phyloP scores from a whole-genome alignment of 2,888 invertebrate species.

The Chesias legatella region DNA sequence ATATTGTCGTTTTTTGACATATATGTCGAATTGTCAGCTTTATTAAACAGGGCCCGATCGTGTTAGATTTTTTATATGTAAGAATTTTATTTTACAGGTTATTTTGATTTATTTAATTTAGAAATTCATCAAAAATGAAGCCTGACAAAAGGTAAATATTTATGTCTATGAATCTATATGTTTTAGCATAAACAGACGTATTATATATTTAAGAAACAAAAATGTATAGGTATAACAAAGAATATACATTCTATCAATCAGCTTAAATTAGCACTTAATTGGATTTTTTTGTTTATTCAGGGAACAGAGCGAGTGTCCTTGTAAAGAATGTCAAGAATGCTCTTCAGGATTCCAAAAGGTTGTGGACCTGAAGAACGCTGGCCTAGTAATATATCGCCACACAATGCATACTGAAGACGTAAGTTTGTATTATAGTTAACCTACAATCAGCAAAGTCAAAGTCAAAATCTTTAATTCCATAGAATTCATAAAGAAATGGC shows the following conservation, averaged over 20 bases:
- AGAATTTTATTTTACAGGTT: constrained; percentile 10
- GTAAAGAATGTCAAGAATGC: constrained; percentile 28
- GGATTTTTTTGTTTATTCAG: constrained; percentile 9
- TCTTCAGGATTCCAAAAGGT: constrained; percentile 39
- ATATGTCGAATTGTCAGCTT: too few species aligned
- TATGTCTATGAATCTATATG: too few species aligned
- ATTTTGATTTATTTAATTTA: constrained; percentile 1
- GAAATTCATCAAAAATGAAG: constrained; percentile 5
- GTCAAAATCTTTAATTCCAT: too few species aligned
- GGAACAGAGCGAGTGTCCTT: constrained; percentile 16
- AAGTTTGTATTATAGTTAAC: constrained; percentile 14
- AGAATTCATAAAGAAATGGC: too few species aligned
- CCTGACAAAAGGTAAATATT: constrained; percentile 6
- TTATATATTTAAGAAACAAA: too few species aligned
- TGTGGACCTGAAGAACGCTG: constrained; percentile 37
- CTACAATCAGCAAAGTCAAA: constrained; percentile 7
- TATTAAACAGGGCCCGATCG: too few species aligned
- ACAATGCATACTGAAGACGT: constrained; percentile 27
- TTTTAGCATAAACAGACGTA: too few species aligned
- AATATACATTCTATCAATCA: too few species aligned
- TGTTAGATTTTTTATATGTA: constrained; percentile 4
- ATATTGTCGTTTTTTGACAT: too few species aligned
- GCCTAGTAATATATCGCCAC: constrained; percentile 43
- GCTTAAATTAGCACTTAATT: neutral
- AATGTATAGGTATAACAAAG: too few species aligned